Base-by-base conservation (phyloP, 2,797 vertebrate genomes). In the Euthynnus affinis region DNA sequence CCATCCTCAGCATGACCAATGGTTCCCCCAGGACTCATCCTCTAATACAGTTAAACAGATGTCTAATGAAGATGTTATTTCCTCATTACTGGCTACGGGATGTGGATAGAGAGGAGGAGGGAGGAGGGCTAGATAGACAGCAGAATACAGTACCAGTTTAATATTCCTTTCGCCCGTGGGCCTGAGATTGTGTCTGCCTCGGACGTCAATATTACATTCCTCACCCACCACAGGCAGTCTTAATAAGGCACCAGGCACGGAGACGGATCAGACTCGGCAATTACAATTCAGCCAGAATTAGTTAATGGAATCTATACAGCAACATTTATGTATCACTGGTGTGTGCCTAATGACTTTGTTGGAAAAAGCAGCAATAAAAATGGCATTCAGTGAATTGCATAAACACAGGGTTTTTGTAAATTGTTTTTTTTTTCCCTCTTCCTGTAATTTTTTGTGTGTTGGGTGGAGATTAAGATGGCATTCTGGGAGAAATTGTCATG, bases 41-140 rank as follows among this genome's bases (percentile, higher is more conserved):
- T 91, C 87, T 95, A 95, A 96, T 95, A 92, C 92, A 94, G 89
- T 94, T 95, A 95, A 95, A 95, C 93, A 95, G 94, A 96, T 95
- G 92, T 95, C 94, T 95, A 96, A 96, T 96, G 94, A 96, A 95
- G 93, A 95, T 94, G 93, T 94, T 94, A 95, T 95, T 95, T 94
- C 93, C 95, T 96, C 95, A 96, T 96, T 96, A 96, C 92, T 90
- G 92, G 88, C 92, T 94, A 94, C 77, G 82, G 91, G 85, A 93
- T 88, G 91, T 84, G 92, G 90, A 89, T 80, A 81, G 86, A 83
- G 88, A 78, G 87, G 88, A 90, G 88, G 80, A 77, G 81, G 83
- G 88, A 89, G 83, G 87, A 85, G 88, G 86, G 89, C 63, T 66
- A 88, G 91, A 93, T 92, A 94, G 93, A 90, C 92, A 85, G 91